Evolutionary conservation across 2,888 invertebrate species (phyloP).

Genomic region (Oeneis ivallda): DNA sequence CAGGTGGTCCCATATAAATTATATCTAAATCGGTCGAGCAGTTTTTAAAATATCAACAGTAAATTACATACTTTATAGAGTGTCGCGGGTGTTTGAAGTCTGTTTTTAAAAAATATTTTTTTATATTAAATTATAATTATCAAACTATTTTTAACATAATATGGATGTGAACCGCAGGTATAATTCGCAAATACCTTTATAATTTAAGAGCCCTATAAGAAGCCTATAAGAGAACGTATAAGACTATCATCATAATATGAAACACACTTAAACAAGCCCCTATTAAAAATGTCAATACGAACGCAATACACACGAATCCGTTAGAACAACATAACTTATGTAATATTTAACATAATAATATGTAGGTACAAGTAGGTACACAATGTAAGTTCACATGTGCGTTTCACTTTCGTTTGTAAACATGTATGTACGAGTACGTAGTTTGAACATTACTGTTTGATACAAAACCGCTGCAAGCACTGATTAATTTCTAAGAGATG

Average conservation of each 20-base stretch:
- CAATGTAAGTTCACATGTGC: conserved; percentile 23
- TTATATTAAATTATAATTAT: too few relatives aligned
- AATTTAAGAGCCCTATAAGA: too few relatives aligned
- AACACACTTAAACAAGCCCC: conserved; percentile 5
- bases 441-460: neutral
- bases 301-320: conserved; percentile 15
- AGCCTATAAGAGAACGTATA: conserved; percentile 11
- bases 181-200: too few relatives aligned
- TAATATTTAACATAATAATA: conserved; percentile 7
- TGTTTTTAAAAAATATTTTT: too few relatives aligned
- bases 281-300: conserved; percentile 18
- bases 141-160: neutral
- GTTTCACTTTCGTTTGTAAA: conserved; percentile 35
- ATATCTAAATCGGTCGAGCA: too few relatives aligned
- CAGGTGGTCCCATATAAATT: too few relatives aligned
- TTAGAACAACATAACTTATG: conserved; percentile 25
- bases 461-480: neutral
- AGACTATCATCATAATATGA: neutral
- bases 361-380: conserved; percentile 6
- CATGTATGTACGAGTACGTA: neutral
- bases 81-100: too few relatives aligned
- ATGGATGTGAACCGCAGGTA: too few relatives aligned
- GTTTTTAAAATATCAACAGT: too few relatives aligned
- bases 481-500: neutral
- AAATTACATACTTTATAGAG: too few relatives aligned